Base-by-base conservation (phyloP, 2,113 vertebrate genomes). In the Corythornis vintsioides region DNA sequence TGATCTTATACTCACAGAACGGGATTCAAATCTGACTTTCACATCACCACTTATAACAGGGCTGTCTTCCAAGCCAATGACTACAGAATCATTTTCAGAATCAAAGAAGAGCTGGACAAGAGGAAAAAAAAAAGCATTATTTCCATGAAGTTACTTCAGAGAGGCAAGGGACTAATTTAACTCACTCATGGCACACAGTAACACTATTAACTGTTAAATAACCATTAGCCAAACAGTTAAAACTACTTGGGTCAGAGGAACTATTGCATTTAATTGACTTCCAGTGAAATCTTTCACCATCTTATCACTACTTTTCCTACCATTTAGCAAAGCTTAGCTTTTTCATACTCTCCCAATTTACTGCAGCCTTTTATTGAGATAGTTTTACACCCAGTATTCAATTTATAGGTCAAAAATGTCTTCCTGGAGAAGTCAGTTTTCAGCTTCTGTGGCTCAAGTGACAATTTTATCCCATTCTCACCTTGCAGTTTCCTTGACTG, bases 1-100 rank as follows among this genome's bases (percentile, higher is more conserved):
- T 56, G 8, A 6, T 56, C 38, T 48, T 47, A 25, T 57, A 98
- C 99, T 99, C 95, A 99, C 99, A 47, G 98, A 97, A 75, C 40
- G 97, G 0, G 98, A 99, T 53, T 99, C 98, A 97, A 99, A 99
- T 97, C 98, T 97, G 96, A 99, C 94, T 97, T 99, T 99, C 28
- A 99, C 98, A 56, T 99, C 99, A 5, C 98, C 98, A 31, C 96
- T 97, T 53, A 99, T 93, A 45, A 97, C 83, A 40, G 99, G 99
- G 65, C 98, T 98, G 31, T 97, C 92, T 89, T 97, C 94, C 33
- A 99, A 95, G 70, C 97, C 97, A 97, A 99, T 98, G 71, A 98
- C 97, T 22, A 97, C 97, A 53, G 95, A 97, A 57, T 99, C 98
- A 73, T 35, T 97, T 67, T 98, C 98, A 71, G 95, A 90, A 75